A percentile compares a stretch with the other conserved stretches of the same genome.
Conservation (phyloP, 2,113 vertebrate genomes). For the Datnioides undecimradiatus region DNA sequence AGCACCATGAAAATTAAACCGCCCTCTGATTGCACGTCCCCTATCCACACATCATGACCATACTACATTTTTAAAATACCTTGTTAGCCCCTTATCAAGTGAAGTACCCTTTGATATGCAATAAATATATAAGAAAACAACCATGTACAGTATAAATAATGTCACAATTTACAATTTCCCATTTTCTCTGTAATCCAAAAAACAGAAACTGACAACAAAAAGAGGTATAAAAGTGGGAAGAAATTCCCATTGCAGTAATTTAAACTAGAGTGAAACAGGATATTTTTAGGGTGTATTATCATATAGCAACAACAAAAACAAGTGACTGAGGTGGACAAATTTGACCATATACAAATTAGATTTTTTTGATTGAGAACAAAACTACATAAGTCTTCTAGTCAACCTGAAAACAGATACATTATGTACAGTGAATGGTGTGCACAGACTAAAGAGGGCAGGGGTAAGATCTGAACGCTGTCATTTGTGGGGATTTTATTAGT, state of each 20-base stretch:
- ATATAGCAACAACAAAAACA: slow-evolving; percentile 69
- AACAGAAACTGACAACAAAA: slow-evolving; percentile 72
- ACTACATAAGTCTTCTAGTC: slow-evolving; percentile 72
- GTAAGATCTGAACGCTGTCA: neutral
- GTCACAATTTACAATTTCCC: slow-evolving; percentile 80
- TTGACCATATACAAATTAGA: slow-evolving; percentile 75
- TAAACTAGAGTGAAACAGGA: slow-evolving; percentile 61
- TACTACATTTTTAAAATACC: slow-evolving; percentile 81
- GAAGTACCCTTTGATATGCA: slow-evolving; percentile 82
- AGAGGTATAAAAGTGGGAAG: slow-evolving; percentile 80
- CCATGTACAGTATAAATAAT: slow-evolving; percentile 86
- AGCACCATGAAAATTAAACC: slow-evolving; percentile 84
- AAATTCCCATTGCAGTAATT: slow-evolving; percentile 72
- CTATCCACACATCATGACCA: slow-evolving; percentile 69
- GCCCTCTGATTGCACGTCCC: slow-evolving; percentile 74
- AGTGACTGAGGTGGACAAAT: slow-evolving; percentile 59
- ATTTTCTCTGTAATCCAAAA: slow-evolving; percentile 72
- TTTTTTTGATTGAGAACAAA: slow-evolving; percentile 78
- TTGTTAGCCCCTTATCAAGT: slow-evolving; percentile 77
- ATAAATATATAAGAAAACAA: slow-evolving; percentile 87
- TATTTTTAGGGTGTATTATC: slow-evolving; percentile 56
- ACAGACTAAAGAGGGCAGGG: slow-evolving; percentile 57
- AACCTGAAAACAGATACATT: slow-evolving; percentile 80
- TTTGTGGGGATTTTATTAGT: neutral
- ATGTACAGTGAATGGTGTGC: slow-evolving; percentile 79